These are phyloP conservation scores for Sycophila sp. DNA, from an alignment of 1,140 invertebrate species.

Conservation along the genomic window DNA sequence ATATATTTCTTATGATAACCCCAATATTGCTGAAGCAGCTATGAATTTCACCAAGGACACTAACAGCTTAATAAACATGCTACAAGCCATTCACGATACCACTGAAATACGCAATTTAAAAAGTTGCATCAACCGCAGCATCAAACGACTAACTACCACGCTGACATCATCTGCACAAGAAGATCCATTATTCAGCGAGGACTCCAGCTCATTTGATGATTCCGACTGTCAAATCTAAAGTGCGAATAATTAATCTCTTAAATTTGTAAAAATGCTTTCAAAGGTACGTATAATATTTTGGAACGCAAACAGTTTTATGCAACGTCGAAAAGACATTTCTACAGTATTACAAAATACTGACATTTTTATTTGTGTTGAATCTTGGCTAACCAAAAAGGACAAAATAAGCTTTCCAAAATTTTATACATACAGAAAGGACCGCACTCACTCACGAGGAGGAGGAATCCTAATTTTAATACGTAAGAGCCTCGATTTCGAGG, in stretches of 20 bases:
- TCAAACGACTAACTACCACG: too few species aligned
- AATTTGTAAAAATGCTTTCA: too few species aligned
- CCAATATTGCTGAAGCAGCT: too few species aligned
- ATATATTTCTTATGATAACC: too few species aligned
- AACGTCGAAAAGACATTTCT: neutral
- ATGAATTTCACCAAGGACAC: too few species aligned
- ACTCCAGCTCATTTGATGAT: too few species aligned
- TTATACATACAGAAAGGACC: neutral
- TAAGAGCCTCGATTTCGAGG: neutral
- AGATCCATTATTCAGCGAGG: constrained; percentile 13
- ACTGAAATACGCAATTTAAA: too few species aligned
- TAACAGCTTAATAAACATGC: too few species aligned
- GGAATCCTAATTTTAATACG: neutral
- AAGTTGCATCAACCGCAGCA: too few species aligned
- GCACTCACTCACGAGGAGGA: neutral
- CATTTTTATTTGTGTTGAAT: neutral
- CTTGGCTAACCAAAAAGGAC: neutral
- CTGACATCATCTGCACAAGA: constrained; percentile 13
- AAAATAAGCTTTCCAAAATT: neutral
- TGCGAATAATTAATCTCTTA: too few species aligned
- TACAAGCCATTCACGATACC: too few species aligned
- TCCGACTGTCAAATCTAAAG: too few species aligned
- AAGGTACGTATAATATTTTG: neutral
- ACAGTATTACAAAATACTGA: neutral
- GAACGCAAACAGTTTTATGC: neutral